Evolutionary conservation across 1,140 invertebrate species (phyloP).

Genomic region (Drosophila nannoptera): DNA sequence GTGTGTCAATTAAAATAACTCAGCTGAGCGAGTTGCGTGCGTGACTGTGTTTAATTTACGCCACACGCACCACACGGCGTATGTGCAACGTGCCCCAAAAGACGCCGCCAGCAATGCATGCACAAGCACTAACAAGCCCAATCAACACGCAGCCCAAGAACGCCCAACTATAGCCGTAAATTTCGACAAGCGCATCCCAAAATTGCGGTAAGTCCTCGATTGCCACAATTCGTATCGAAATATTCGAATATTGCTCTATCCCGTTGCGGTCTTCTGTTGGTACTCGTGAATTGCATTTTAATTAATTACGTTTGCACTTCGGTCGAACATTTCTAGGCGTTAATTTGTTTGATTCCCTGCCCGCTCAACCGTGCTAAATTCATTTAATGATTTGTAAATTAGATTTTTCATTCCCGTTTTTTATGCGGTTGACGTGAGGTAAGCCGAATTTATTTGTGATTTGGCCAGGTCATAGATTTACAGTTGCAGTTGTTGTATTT

Average conservation of each 20-base stretch:
- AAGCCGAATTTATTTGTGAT: conserved; percentile 14
- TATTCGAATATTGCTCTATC: conserved; percentile 32
- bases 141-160: not conserved
- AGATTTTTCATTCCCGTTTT: conserved; percentile 31
- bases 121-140: conserved; percentile 26
- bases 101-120: conserved; percentile 34
- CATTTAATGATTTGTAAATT: conserved; percentile 62
- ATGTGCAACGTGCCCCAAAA: conserved; percentile 34
- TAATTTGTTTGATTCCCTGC: conserved; percentile 31
- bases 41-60: conserved; percentile 63
- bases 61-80: conserved; percentile 30
- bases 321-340: conserved; percentile 22
- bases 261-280: conserved; percentile 41
- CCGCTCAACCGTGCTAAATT: conserved; percentile 27
- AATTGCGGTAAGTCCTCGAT: conserved; percentile 35
- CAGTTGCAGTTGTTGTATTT: conserved; percentile 14
- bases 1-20: conserved; percentile 74
- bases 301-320: conserved; percentile 67
- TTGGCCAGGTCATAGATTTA: not conserved
- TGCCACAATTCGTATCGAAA: conserved; percentile 23
- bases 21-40: conserved; percentile 66
- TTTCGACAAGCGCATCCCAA: conserved; percentile 1
- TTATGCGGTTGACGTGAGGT: conserved; percentile 38
- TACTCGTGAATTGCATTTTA: conserved; percentile 55
- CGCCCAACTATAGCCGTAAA: not conserved